Evolutionary conservation across 2,113 vertebrate species (phyloP).

Genomic region (Microcebus ravelobensis): DNA sequence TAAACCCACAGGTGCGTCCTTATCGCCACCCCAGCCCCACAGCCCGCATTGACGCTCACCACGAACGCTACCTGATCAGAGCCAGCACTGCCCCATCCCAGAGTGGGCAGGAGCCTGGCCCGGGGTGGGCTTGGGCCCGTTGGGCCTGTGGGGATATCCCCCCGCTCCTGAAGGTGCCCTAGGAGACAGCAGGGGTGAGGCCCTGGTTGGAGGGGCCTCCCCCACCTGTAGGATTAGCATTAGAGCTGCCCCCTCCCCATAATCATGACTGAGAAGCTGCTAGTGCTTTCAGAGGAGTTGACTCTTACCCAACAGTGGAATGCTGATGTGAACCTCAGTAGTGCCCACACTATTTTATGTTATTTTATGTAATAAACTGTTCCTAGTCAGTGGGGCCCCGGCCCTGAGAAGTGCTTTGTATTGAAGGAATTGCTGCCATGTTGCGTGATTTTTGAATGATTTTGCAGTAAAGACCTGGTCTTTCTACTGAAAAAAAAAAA

Average conservation of each 20-base stretch:
- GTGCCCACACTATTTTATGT: constrained; percentile 28
- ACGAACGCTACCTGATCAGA: too few species aligned
- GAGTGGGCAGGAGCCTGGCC: neutral
- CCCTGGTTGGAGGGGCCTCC: neutral
- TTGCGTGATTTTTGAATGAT: constrained; percentile 45
- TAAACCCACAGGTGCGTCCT: neutral
- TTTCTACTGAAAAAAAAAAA: neutral
- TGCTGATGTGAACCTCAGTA: constrained; percentile 3
- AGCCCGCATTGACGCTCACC: neutral
- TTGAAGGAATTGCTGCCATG: neutral
- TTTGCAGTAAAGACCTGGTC: constrained; percentile 74
- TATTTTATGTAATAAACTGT: constrained; percentile 64
- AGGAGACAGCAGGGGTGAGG: neutral
- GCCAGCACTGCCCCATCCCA: too few species aligned
- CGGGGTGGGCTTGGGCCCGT: neutral
- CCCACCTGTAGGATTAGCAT: neutral
- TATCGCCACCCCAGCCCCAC: neutral
- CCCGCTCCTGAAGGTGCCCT: neutral
- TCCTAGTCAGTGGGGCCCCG: neutral
- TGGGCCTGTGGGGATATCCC: neutral
- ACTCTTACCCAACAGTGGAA: neutral
- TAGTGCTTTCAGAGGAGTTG: neutral
- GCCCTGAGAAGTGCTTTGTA: constrained; percentile 32
- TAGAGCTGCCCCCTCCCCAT: neutral
- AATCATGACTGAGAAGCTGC: constrained; percentile 36